Percentiles rank a stretch among this genome's conserved stretches.
phyloP scores from a whole-genome alignment of 2,113 vertebrate species.

The Gadus macrocephalus region DNA sequence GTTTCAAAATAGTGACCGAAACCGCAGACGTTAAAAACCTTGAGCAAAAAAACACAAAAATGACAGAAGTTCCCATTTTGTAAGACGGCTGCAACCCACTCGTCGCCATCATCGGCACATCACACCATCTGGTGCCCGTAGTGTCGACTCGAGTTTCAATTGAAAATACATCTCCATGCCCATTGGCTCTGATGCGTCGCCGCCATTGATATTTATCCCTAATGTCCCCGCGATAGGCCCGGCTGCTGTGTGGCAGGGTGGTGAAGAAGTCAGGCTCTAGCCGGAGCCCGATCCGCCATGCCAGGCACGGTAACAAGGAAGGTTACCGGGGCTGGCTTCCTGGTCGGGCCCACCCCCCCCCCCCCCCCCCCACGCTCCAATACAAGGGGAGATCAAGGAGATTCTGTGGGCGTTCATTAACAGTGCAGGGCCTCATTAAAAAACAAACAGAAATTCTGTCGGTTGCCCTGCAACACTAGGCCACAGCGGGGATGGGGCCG shows the following conservation, averaged over 20 bases:
- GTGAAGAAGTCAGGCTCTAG: background rate
- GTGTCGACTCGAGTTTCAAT: background rate
- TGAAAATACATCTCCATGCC: background rate
- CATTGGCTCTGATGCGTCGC: background rate
- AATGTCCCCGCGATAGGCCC: background rate
- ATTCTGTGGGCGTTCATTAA: constrained; percentile 61
- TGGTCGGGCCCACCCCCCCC: constrained; percentile 38
- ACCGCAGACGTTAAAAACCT: background rate
- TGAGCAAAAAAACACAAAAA: background rate
- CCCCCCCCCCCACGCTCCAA: constrained; percentile 40
- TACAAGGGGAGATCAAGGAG: constrained; percentile 63
- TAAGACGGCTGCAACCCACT: background rate
- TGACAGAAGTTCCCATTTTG: background rate
- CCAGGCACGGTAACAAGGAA: constrained; percentile 50
- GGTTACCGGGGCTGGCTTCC: constrained; percentile 22
- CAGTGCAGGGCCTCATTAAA: constrained; percentile 52
- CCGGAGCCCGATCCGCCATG: constrained; percentile 16
- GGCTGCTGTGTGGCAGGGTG: background rate
- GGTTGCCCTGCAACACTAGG: constrained; percentile 30
- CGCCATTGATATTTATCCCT: too few relatives aligned
- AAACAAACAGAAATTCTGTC: constrained; percentile 34
- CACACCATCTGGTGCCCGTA: background rate
- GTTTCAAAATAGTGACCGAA: background rate
- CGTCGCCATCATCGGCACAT: background rate
- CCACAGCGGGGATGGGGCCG: constrained; percentile 29